A percentile compares a stretch with the other conserved stretches of the same genome.
Evolutionary conservation across 2,797 vertebrate genomes (phyloP).

Genomic region (Gorsachius magnificus): DNA sequence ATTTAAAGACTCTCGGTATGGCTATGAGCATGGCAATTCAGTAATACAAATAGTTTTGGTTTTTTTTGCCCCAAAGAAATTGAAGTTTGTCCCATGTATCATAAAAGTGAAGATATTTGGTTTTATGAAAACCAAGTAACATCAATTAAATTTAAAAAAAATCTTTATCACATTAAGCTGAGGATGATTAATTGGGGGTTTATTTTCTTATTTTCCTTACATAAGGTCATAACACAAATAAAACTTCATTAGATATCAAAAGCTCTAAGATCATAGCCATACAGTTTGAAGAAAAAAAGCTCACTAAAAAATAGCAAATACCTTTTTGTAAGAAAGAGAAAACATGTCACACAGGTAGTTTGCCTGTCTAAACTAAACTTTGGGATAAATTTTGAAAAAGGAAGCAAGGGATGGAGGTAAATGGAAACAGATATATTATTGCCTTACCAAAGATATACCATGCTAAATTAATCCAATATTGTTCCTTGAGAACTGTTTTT

Average conservation of each 20-base stretch:
- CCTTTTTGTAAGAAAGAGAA: not conserved
- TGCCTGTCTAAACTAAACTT: not conserved
- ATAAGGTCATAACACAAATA: not conserved
- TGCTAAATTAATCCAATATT: not conserved
- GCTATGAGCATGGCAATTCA: not conserved
- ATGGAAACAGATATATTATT: not conserved
- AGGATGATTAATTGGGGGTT: not conserved
- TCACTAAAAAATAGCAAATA: not conserved
- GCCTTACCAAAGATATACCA: not conserved
- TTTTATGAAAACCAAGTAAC: not conserved
- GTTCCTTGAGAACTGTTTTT: not conserved
- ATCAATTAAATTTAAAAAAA: not conserved
- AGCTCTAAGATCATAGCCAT: not conserved
- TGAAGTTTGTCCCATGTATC: not conserved
- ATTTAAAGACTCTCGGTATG: not conserved
- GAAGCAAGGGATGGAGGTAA: not conserved
- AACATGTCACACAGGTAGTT: not conserved
- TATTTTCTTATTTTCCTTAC: not conserved
- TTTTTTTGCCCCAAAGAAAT: not conserved
- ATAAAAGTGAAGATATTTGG: not conserved
- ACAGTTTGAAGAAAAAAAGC: not conserved
- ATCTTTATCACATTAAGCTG: not conserved
- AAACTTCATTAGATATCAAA: not conserved
- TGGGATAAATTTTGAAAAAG: not conserved
- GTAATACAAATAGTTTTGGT: not conserved